phyloP scores from a whole-genome alignment of 1,140 invertebrate species.

The Carposina sasakii region DNA sequence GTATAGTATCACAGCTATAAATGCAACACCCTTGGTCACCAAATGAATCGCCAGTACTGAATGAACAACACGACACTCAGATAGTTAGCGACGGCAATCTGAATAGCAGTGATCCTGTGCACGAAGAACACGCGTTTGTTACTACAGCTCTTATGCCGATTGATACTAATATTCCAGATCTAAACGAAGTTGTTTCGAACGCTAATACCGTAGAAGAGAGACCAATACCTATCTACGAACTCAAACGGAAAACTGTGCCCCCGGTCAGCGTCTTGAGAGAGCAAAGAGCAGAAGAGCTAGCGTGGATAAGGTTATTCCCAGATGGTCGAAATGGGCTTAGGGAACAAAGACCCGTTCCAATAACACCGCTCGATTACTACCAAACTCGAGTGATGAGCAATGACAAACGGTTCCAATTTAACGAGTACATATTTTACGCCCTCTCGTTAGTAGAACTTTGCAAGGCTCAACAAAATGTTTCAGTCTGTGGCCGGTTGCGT shows the following conservation, averaged over 20 bases:
- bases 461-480: constrained; percentile 19
- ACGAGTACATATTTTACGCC: constrained; percentile 29
- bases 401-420: constrained; percentile 23
- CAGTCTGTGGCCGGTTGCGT: constrained; percentile 20
- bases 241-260: constrained; percentile 6
- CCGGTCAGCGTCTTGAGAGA: not conserved
- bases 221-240: too few relatives aligned
- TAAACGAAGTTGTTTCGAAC: too few relatives aligned
- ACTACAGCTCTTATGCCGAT: too few relatives aligned
- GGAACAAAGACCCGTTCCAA: constrained; percentile 15
- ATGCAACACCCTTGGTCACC: too few relatives aligned
- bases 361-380: constrained; percentile 27
- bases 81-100: too few relatives aligned
- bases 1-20: too few relatives aligned
- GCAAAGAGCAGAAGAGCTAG: constrained; percentile 4
- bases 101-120: too few relatives aligned
- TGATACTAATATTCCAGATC: too few relatives aligned
- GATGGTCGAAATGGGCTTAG: constrained; percentile 4
- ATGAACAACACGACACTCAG: too few relatives aligned
- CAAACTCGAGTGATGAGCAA: constrained; percentile 23
- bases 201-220: too few relatives aligned
- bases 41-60: too few relatives aligned
- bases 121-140: too few relatives aligned
- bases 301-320: not conserved
- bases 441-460: constrained; percentile 25